Percentiles rank a stretch among this genome's conserved stretches.
These are phyloP conservation scores for Himalopsyche japonica DNA, from an alignment of 2,888 invertebrate species.

Conservation along the genomic window DNA sequence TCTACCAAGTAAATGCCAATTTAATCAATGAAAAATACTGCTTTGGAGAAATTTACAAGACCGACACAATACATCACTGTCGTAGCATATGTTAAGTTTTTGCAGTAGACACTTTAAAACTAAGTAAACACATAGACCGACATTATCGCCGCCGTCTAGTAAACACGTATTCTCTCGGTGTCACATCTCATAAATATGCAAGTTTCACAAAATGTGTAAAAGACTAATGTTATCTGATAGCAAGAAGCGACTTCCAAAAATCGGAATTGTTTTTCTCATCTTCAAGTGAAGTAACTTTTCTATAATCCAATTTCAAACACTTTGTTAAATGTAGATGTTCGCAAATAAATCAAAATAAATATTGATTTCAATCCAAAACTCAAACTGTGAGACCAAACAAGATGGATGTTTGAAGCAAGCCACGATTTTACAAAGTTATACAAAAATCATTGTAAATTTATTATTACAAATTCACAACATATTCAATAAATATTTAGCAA, in stretches of 20 bases:
- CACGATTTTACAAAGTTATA: background rate
- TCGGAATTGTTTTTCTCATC: background rate
- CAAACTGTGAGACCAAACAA: background rate
- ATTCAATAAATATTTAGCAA: no score
- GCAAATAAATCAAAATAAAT: background rate
- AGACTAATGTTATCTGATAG: constrained; percentile 9
- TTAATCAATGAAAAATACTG: no score
- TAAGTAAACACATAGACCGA: background rate
- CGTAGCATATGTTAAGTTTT: background rate
- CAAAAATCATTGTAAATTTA: no score
- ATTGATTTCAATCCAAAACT: background rate
- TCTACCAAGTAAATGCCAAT: no score
- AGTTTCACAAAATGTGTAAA: constrained; percentile 9
- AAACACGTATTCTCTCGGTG: background rate
- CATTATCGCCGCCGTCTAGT: background rate
- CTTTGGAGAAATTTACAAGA: background rate
- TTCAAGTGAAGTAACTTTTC: background rate
- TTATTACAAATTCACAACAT: no score
- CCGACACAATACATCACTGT: background rate
- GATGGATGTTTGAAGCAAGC: background rate
- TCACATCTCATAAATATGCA: constrained; percentile 20
- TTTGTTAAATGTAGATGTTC: background rate
- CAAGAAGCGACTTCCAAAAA: background rate
- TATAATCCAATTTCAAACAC: background rate
- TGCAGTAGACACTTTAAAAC: background rate